Evolutionary conservation across 2,888 invertebrate species (phyloP).

Genomic region (Ophion ellenae): DNA sequence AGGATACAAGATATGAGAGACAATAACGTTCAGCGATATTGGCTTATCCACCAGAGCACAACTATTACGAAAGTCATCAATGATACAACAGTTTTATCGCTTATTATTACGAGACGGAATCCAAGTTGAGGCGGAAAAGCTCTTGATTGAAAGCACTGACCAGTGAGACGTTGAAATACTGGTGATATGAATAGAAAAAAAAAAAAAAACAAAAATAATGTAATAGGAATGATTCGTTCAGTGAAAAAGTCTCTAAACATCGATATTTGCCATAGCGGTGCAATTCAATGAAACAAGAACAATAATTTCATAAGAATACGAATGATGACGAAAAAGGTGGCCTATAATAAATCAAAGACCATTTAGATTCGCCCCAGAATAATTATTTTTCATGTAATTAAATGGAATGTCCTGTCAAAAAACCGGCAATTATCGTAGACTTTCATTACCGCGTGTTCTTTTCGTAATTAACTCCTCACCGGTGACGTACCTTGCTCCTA

Average conservation of each 20-base stretch:
- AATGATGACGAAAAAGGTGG: neutral
- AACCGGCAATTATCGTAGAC: too few relatives aligned
- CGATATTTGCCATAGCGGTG: too few relatives aligned
- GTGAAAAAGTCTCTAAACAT: neutral
- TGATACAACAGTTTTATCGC: conserved; percentile 41
- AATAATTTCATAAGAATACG: neutral
- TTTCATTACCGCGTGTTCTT: too few relatives aligned
- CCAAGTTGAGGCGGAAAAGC: conserved; percentile 29
- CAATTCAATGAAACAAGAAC: neutral
- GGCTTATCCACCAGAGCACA: conserved; percentile 33
- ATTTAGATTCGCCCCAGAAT: neutral
- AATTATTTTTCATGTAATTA: neutral
- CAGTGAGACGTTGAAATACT: neutral
- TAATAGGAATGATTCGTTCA: neutral
- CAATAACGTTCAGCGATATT: conserved; percentile 50
- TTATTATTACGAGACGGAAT: conserved; percentile 34
- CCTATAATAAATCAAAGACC: neutral
- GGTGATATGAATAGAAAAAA: neutral
- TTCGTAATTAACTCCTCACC: too few relatives aligned
- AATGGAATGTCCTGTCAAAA: too few relatives aligned
- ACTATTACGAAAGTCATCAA: conserved; percentile 32
- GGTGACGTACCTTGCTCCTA: too few relatives aligned
- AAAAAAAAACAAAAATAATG: neutral
- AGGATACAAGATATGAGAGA: conserved; percentile 45
- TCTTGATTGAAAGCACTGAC: conserved; percentile 18